Evolutionary conservation across 2,797 vertebrate genomes (phyloP), one percentile per base, ranked within the genome.

Genomic region (Etheostoma perlongum): DNA sequence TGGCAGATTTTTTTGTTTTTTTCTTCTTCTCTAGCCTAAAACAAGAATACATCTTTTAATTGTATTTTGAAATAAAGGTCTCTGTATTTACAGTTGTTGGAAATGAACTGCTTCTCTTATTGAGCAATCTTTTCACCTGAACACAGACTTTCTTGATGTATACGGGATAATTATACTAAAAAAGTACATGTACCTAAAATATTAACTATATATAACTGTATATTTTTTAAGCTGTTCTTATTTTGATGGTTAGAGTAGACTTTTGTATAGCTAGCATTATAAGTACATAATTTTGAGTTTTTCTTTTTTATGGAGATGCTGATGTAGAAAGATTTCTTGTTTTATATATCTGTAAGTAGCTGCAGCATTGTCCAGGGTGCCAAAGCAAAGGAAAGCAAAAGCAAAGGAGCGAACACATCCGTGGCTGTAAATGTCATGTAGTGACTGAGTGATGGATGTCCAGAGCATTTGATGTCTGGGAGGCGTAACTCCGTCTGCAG

Each of bases 381-480:
- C 65, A 76, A 79, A 74, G 62, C 33, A 44, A 76, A 83, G 58
- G 71, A 76, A 79, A 74, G 65, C 33, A 40, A 76, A 83, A 54
- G 72, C 70, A 60, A 36, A 76, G 62, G 52, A 87, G 73, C 12
- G 61, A 89, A 83, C 82, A 78, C 78, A 76, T 76, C 55, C 74
- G 70, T 52, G 82, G 70, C 81, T 80, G 63, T 87, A 85, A 84
- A 86, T 72, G 84, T 89, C 84, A 77, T 62, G 85, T 82, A 63
- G 74, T 2, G 19, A 47, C 81, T 78, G 86, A 89, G 63, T 81
- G 85, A 91, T 78, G 85, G 81, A 85, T 61, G 76, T 85, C 81
- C 81, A 15, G 74, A 66, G 65, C 13, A 67, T 80, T 80, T 81
- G 83, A 88, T 62, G 87, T 89, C 76, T 84, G 81, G 58, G 48